phyloP scores from a whole-genome alignment of 2,113 vertebrate species.

The Epinephelus cyanopodus region DNA sequence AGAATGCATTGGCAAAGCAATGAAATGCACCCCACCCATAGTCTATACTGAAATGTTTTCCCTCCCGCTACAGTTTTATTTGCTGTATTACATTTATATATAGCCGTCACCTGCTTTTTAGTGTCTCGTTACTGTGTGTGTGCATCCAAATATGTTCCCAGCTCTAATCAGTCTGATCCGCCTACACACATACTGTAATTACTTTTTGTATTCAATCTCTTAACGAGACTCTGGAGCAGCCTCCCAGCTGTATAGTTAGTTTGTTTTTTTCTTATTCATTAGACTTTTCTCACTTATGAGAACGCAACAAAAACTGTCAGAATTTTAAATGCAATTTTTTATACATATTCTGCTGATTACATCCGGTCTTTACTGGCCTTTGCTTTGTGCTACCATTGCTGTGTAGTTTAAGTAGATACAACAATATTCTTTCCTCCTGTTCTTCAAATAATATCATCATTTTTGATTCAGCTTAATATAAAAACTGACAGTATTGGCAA shows the following conservation, averaged over 20 bases:
- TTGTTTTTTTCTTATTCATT: constrained; percentile 9
- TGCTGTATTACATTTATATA: background rate
- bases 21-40: background rate
- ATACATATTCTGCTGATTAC: background rate
- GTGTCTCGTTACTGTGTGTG: constrained; percentile 12
- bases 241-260: background rate
- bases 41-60: background rate
- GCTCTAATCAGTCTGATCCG: constrained; percentile 56
- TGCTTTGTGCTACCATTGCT: background rate
- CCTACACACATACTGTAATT: constrained; percentile 55
- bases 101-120: constrained; percentile 16
- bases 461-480: background rate
- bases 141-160: constrained; percentile 24
- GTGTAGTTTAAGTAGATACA: background rate
- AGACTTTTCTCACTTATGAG: constrained; percentile 23
- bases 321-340: constrained; percentile 22
- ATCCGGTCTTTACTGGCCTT: constrained; percentile 1
- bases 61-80: background rate
- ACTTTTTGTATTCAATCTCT: constrained; percentile 55
- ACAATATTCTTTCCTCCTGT: background rate
- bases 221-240: constrained; percentile 36
- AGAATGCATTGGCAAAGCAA: background rate
- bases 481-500: background rate
- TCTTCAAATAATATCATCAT: background rate
- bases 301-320: background rate